Conservation (phyloP, 2,113 vertebrate genomes). For the Mus pahari region DNA sequence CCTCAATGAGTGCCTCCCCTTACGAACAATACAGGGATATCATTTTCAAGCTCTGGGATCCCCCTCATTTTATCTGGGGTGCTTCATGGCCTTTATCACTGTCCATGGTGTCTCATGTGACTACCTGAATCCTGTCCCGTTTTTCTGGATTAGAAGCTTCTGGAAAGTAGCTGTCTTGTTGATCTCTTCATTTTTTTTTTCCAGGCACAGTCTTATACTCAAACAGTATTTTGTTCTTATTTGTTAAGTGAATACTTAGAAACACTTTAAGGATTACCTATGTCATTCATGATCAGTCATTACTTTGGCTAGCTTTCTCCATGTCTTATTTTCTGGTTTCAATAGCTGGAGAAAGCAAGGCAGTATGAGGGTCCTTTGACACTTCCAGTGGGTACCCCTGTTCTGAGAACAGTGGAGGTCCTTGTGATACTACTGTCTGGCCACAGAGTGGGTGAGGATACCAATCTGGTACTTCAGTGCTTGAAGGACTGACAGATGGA, state of each 20-base stretch:
- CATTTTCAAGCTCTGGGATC: neutral
- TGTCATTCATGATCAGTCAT: neutral
- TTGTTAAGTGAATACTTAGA: neutral
- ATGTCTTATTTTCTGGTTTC: neutral
- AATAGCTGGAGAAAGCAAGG: constrained; percentile 29
- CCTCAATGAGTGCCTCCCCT: neutral
- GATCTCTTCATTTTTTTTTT: neutral
- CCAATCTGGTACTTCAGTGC: neutral
- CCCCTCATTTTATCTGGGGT: neutral
- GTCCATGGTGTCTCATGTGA: neutral
- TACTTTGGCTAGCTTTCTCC: neutral
- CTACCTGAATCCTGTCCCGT: neutral
- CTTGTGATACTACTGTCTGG: neutral
- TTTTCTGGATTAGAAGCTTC: neutral
- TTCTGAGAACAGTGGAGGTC: neutral
- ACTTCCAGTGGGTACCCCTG: neutral
- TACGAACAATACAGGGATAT: neutral
- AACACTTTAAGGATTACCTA: neutral
- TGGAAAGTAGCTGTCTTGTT: constrained; percentile 3
- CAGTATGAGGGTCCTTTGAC: neutral
- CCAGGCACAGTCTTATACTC: neutral
- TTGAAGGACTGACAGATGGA: constrained; percentile 29
- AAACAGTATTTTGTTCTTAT: neutral
- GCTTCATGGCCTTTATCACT: neutral
- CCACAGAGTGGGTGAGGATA: neutral